Percentiles rank a stretch among this genome's conserved stretches.
phyloP scores from a whole-genome alignment of 1,140 invertebrate species.

The Nasonia longicornis region DNA sequence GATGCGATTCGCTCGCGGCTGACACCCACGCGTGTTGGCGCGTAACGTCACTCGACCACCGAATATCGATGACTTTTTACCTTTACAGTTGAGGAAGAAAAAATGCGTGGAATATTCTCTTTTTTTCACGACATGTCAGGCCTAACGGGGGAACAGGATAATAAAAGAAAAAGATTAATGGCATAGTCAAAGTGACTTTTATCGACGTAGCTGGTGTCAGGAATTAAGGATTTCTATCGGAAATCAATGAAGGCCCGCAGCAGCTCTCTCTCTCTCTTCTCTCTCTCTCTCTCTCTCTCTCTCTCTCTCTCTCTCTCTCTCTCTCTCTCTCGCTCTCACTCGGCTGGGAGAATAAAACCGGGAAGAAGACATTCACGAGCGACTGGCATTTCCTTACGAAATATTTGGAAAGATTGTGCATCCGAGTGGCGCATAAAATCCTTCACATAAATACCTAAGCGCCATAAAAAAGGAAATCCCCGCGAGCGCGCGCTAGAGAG shows the following conservation, averaged over 20 bases:
- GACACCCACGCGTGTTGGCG: neutral
- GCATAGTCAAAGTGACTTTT: neutral
- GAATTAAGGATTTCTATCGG: constrained; percentile 3
- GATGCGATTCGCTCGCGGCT: constrained; percentile 3
- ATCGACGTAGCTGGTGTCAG: neutral
- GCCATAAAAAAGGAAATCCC: constrained; percentile 10
- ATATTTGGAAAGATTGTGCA: constrained; percentile 27
- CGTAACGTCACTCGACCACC: constrained; percentile 4
- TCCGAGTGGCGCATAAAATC: constrained; percentile 23
- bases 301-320: neutral
- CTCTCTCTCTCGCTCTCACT: neutral
- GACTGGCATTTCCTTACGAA: neutral
- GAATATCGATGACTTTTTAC: constrained; percentile 29
- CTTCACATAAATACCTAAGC: constrained; percentile 31
- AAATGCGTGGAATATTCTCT: neutral
- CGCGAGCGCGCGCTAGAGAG: too few relatives aligned
- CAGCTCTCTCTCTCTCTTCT: neutral
- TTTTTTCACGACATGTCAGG: neutral
- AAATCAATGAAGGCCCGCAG: neutral
- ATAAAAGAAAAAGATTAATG: neutral
- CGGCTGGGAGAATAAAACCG: neutral
- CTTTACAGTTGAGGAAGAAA: neutral
- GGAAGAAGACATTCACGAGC: constrained; percentile 11
- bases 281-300: neutral
- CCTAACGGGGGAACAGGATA: neutral